phyloP scores from a whole-genome alignment of 2,888 invertebrate species.

The Nomada lathburiana region DNA sequence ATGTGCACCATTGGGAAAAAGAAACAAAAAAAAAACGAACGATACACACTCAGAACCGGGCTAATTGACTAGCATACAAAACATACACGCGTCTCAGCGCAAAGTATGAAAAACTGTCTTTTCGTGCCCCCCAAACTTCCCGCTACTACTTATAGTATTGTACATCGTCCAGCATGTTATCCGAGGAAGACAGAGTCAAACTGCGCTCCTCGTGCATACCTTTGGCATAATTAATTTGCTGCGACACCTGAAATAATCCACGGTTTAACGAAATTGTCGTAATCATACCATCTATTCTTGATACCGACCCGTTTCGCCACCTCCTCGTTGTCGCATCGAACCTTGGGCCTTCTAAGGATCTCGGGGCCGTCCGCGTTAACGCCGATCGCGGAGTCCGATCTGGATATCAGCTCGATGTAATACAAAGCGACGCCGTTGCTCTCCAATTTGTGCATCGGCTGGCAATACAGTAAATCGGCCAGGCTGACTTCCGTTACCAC shows the following conservation, averaged over 20 bases:
- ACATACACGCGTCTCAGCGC: conserved; percentile 3
- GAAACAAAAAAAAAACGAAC: neutral
- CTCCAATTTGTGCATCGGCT: conserved; percentile 85
- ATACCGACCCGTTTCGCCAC: conserved; percentile 88
- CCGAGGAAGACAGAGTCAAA: conserved; percentile 88
- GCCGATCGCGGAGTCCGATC: conserved; percentile 80
- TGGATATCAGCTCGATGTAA: conserved; percentile 89
- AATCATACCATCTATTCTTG: neutral
- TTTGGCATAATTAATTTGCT: conserved; percentile 95
- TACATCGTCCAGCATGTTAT: conserved; percentile 82
- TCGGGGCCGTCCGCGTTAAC: conserved; percentile 85
- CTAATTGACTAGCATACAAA: conserved; percentile 41
- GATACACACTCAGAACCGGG: conserved; percentile 14
- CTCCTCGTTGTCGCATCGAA: conserved; percentile 90
- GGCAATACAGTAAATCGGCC: conserved; percentile 88
- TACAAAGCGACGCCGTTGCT: conserved; percentile 85
- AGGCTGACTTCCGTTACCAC: conserved; percentile 82
- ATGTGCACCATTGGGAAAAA: conserved; percentile 33
- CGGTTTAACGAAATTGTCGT: neutral
- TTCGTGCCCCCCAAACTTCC: no score
- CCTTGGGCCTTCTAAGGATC: conserved; percentile 89
- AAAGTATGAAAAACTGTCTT: neutral
- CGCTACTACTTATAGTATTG: conserved; percentile 79
- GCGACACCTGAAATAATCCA: conserved; percentile 86
- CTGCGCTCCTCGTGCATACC: conserved; percentile 92